phyloP scores from a whole-genome alignment of 1,140 invertebrate species.

The Drosophila biarmipes region DNA sequence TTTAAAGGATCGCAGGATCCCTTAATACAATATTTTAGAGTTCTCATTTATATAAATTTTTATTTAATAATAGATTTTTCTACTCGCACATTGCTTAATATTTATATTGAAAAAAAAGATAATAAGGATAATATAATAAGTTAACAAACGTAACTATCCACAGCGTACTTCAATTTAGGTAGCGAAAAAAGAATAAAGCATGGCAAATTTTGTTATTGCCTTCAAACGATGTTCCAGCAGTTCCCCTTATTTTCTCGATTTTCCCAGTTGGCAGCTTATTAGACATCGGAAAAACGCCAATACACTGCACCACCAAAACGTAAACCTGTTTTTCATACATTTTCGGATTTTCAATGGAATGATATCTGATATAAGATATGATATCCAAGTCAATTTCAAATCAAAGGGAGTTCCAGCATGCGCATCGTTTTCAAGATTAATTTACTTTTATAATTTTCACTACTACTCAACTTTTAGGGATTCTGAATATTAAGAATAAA shows the following conservation, averaged over 20 bases:
- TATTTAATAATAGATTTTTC: no score
- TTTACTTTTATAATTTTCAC: no score
- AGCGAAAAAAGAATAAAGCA: conserved; percentile 33
- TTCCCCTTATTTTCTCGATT: background rate
- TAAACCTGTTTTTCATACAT: conserved; percentile 4
- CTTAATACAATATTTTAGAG: no score
- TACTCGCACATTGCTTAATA: no score
- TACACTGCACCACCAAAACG: background rate
- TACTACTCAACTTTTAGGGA: no score
- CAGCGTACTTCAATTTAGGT: conserved; percentile 55
- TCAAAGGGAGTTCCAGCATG: no score
- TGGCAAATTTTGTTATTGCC: conserved; percentile 51
- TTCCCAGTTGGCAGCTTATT: conserved; percentile 34
- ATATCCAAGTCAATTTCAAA: no score
- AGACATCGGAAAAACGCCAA: conserved; percentile 8
- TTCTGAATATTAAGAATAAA: no score
- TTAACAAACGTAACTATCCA: background rate
- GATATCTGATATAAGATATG: conserved; percentile 15
- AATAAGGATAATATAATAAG: conserved; percentile 21
- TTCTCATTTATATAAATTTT: no score
- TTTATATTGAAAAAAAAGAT: no score
- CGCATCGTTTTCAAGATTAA: no score
- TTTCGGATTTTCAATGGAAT: background rate
- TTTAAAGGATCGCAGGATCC: no score
- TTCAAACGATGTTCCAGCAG: conserved; percentile 39